Base-by-base conservation (phyloP, 2,113 vertebrate genomes). In the Theristicus caerulescens region DNA sequence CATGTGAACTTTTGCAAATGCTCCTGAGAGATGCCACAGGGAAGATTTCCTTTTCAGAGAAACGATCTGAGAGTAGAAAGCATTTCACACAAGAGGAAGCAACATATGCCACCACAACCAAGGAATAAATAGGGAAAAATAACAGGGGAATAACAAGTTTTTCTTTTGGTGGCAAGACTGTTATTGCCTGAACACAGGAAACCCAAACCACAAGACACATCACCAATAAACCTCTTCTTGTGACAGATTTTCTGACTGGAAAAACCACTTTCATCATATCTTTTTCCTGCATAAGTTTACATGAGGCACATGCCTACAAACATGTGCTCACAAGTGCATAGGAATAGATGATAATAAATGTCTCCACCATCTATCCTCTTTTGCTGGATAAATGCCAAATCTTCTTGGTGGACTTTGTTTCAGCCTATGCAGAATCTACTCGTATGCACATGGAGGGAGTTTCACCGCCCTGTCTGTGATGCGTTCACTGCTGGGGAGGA, bases 41-140 rank as follows among this genome's bases (percentile, higher is more conserved):
- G 96, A 96, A 96, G 94, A 96, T 96, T 95, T 93, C 67, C 79
- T 90, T 95, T 93, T 88, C 93, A 90, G 90, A 90, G 90, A 86
- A 94, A 92, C 2, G n/a, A 96, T 95, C 82, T 93, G 95, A 95
- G 90, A 94, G 90, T 73, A 86, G 85, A 96, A 97, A 96, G 83
- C 72, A 96, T 96, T 96, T 96, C 95, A 96, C 79, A 95, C 92
- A 94, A 96, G 90, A 94, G 76, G 86, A 96, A 96, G 95, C 94
- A 96, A 96, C 96, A 96, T 96, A 96, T 93, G 94, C 82, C 13
- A 76, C 92, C 74, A 73, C 72, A 95, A 88, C 80, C 86, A 55
- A 94, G 71, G 90, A 93, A 97, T 92, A 96, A 95, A 95, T 88
- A 94, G 59, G 88, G 70, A 78, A 94, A 95, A 93, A 93, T 95